These are phyloP conservation scores for Peucedramus taeniatus DNA, from an alignment of 2,113 vertebrate genomes.

Conservation along the genomic window DNA sequence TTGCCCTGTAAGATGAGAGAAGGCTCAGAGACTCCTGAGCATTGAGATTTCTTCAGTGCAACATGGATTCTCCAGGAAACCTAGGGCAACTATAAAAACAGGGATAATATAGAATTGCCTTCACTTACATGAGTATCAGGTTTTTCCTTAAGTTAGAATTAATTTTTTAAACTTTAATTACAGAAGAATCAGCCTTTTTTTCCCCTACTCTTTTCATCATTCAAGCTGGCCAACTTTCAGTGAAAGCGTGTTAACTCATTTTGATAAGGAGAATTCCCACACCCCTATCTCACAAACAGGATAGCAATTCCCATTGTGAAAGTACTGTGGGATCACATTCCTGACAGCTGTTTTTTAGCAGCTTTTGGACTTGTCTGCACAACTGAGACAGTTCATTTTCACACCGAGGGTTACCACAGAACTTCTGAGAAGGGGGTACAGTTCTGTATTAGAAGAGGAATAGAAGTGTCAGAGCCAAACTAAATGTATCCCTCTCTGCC, in stretches of 20 bases:
- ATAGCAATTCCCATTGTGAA: background rate
- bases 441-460: background rate
- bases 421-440: background rate
- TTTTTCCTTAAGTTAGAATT: background rate
- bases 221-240: background rate
- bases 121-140: background rate
- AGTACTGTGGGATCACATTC: background rate
- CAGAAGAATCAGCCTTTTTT: background rate
- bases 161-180: background rate
- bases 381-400: background rate
- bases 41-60: background rate
- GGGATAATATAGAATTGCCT: background rate
- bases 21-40: background rate
- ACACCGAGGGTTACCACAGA: background rate
- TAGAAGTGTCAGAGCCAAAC: background rate
- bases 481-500: background rate
- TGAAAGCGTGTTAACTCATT: background rate
- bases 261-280: constrained; percentile 13
- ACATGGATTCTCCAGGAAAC: background rate
- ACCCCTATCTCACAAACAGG: background rate
- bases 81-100: background rate
- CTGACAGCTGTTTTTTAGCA: background rate
- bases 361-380: background rate
- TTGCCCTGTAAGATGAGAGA: background rate
- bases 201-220: background rate